Evolutionary conservation across 1,140 invertebrate genomes (phyloP).

Genomic region (Zaprionus capensis): DNA sequence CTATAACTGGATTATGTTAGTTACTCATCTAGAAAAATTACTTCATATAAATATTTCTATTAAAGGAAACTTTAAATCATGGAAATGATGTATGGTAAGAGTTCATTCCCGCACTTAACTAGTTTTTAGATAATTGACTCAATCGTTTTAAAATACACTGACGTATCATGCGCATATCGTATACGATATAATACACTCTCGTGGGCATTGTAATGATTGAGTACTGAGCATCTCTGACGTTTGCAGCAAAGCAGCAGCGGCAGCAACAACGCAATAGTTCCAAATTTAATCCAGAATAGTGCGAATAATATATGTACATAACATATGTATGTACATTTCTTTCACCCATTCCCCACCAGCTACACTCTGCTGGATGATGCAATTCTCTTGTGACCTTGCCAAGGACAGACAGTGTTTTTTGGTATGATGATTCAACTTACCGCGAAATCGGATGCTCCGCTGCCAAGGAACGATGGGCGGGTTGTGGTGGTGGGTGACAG

Average conservation of each 20-base stretch:
- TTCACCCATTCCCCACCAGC: background rate
- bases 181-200: background rate
- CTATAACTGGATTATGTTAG: background rate
- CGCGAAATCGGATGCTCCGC: conserved; percentile 70
- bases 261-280: conserved; percentile 14
- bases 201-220: background rate
- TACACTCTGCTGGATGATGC: conserved; percentile 21
- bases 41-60: background rate
- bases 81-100: background rate
- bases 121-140: background rate
- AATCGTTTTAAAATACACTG: background rate
- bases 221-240: background rate
- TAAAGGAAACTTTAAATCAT: background rate
- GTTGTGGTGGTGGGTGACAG: conserved; percentile 20
- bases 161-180: background rate
- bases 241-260: background rate
- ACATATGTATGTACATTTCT: background rate
- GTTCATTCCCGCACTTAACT: background rate
- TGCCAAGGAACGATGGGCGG: conserved; percentile 44
- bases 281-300: conserved; percentile 20
- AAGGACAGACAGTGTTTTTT: conserved; percentile 15
- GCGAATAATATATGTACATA: conserved; percentile 3
- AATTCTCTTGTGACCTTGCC: conserved; percentile 38
- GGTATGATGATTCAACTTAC: conserved; percentile 50
- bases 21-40: background rate